phyloP scores from a whole-genome alignment of 2,797 vertebrate genomes.

The Bothrops alternatus region DNA sequence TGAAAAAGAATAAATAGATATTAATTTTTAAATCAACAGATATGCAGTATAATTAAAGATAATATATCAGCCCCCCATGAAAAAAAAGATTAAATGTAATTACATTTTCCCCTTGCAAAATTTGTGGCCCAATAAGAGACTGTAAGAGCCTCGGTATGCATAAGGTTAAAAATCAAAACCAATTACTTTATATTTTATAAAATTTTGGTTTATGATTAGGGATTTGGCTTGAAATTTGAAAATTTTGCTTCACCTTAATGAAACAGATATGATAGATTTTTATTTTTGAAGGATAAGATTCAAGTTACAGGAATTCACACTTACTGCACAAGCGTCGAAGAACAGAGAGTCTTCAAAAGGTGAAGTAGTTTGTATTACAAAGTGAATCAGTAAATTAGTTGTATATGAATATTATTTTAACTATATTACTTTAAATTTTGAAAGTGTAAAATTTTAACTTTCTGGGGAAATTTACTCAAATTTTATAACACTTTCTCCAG shows the following conservation, averaged over 20 bases:
- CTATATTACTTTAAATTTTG: not conserved
- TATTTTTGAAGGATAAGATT: not conserved
- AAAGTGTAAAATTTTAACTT: not conserved
- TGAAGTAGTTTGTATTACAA: slow-evolving; percentile 11
- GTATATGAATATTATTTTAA: not conserved
- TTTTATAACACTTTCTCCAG: not conserved
- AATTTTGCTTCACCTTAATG: not conserved
- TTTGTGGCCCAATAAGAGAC: not conserved
- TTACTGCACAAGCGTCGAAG: slow-evolving; percentile 12
- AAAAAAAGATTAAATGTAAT: not conserved
- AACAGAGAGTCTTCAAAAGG: not conserved
- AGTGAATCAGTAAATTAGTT: slow-evolving; percentile 24
- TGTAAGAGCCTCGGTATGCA: not conserved
- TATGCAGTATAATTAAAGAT: not conserved
- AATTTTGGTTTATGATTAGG: not conserved
- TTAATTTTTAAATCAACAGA: not conserved
- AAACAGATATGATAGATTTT: slow-evolving; percentile 21
- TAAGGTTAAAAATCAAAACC: not conserved
- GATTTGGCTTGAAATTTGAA: slow-evolving; percentile 19
- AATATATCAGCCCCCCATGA: not conserved
- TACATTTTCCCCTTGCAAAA: not conserved
- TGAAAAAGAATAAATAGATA: not conserved
- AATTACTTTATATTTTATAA: not conserved
- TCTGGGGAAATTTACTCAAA: slow-evolving; percentile 14
- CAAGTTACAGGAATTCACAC: not conserved